Evolutionary conservation across 2,797 vertebrate species (phyloP).

Genomic region (Rhabdomys pumilio): DNA sequence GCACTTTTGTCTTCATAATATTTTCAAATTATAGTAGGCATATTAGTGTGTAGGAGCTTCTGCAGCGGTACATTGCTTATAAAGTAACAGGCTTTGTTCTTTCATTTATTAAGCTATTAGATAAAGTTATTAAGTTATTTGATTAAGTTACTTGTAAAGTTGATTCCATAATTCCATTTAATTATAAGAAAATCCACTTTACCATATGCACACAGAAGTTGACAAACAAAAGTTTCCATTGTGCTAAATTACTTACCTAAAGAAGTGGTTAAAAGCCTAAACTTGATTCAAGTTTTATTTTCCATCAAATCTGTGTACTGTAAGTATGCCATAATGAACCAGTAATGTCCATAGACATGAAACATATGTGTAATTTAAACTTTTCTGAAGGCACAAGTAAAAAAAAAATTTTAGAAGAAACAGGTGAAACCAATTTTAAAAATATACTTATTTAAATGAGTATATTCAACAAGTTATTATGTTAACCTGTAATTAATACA

Average conservation of each 20-base stretch:
- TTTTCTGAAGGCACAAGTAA: conserved; percentile 37
- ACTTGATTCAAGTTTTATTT: conserved; percentile 22
- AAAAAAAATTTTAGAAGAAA: conserved; percentile 13
- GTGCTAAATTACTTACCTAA: background rate
- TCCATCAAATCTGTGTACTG: background rate
- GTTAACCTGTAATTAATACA: conserved; percentile 19
- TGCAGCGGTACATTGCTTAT: conserved; percentile 7
- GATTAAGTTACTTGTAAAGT: background rate
- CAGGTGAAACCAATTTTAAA: conserved; percentile 35
- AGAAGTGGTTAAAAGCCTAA: background rate
- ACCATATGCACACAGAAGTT: conserved; percentile 35
- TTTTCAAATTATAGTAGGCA: background rate
- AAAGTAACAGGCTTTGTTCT: background rate
- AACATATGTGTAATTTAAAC: background rate
- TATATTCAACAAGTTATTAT: background rate
- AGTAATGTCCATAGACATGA: background rate
- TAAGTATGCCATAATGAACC: background rate
- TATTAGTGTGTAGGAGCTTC: background rate
- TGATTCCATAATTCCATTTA: conserved; percentile 43
- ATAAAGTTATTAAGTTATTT: conserved; percentile 39
- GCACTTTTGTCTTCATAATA: background rate
- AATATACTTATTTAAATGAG: conserved; percentile 51
- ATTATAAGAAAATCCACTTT: conserved; percentile 47
- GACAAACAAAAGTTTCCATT: conserved; percentile 33
- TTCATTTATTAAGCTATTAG: conserved; percentile 42